Evolutionary conservation across 2,113 vertebrate species (phyloP).

Genomic region (Loxodonta africana): DNA sequence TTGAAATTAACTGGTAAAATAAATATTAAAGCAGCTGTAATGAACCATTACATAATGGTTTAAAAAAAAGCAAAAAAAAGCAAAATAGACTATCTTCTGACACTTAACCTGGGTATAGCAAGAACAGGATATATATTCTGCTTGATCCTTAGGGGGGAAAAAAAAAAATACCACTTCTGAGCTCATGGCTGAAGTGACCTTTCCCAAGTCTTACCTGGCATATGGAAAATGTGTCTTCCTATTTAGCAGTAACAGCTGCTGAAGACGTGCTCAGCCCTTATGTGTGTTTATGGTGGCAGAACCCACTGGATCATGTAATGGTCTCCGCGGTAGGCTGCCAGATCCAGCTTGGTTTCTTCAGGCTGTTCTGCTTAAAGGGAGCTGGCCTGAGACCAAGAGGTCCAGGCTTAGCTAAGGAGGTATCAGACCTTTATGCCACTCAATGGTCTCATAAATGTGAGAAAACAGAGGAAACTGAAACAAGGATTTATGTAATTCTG

Average conservation of each 20-base stretch:
- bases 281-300: conserved; percentile 52
- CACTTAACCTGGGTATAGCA: not conserved
- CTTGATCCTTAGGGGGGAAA: not conserved
- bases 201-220: conserved; percentile 43
- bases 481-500: not conserved
- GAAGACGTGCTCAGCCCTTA: not conserved
- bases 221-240: conserved; percentile 35
- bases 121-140: not conserved
- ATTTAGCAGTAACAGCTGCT: conserved; percentile 38
- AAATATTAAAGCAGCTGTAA: conserved; percentile 62
- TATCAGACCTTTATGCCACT: not conserved
- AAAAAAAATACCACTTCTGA: not conserved
- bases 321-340: not conserved
- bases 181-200: conserved; percentile 36
- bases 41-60: no score
- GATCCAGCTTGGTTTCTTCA: not conserved
- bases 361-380: not conserved
- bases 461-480: not conserved
- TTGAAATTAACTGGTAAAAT: conserved; percentile 64
- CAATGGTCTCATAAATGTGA: not conserved
- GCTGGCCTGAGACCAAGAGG: not conserved
- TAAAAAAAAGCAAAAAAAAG: not conserved
- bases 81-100: not conserved
- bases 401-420: not conserved
- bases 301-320: not conserved